Conservation (phyloP, 2,888 invertebrate genomes). For the Leptura quadrifasciata region DNA sequence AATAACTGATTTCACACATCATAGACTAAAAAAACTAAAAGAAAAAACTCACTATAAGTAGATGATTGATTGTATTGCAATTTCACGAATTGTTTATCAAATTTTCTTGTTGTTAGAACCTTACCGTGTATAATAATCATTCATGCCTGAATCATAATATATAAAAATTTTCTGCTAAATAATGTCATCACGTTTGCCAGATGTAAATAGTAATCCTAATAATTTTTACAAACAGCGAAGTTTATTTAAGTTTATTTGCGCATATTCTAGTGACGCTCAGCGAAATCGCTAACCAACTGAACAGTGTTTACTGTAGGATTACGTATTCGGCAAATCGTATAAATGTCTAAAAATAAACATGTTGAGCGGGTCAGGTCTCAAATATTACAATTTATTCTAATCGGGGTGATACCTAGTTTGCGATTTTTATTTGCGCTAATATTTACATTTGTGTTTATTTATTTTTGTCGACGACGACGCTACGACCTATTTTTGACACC, state of each 20-base stretch:
- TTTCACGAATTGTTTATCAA: too few relatives aligned
- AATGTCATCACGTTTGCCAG: not conserved
- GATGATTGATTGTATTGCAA: too few relatives aligned
- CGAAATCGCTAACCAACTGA: constrained; percentile 10
- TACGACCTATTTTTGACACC: not conserved
- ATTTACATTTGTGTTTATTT: not conserved
- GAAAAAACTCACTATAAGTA: too few relatives aligned
- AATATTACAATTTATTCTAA: constrained; percentile 49
- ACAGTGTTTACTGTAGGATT: constrained; percentile 33
- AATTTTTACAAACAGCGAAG: constrained; percentile 14
- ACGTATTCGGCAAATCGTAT: constrained; percentile 48
- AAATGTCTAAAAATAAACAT: constrained; percentile 53
- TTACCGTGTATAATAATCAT: not conserved
- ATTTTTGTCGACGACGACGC: not conserved
- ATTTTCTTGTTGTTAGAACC: not conserved
- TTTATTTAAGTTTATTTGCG: not conserved
- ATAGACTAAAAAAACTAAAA: too few relatives aligned
- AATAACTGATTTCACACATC: too few relatives aligned
- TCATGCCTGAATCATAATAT: not conserved
- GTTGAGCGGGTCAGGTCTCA: constrained; percentile 54
- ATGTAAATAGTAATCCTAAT: constrained; percentile 10
- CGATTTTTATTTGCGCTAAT: constrained; percentile 13
- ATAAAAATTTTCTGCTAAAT: not conserved
- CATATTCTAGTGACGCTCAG: constrained; percentile 6
- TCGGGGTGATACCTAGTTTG: constrained; percentile 17